Percentiles rank a stretch among this genome's conserved stretches.
These are phyloP conservation scores for Adelphocoris suturalis DNA, from an alignment of 2,888 invertebrate genomes.

Conservation along the genomic window DNA sequence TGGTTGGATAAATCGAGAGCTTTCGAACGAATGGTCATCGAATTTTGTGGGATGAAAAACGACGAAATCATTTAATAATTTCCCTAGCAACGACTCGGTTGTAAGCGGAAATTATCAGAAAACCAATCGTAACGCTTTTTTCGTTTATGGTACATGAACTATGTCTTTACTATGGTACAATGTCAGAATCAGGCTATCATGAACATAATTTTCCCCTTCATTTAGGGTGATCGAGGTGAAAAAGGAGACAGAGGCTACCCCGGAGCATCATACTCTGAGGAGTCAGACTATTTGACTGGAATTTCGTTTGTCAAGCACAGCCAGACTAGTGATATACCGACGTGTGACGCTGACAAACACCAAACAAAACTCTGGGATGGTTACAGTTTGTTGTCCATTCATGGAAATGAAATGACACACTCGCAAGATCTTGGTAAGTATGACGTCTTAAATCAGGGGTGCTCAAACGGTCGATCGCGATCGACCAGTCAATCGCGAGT, in stretches of 20 bases:
- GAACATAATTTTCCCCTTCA: not conserved
- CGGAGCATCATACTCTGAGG: slow-evolving; percentile 84
- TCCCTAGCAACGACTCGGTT: no score
- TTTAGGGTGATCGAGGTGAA: slow-evolving; percentile 78
- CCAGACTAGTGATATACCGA: slow-evolving; percentile 89
- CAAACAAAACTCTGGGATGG: slow-evolving; percentile 96
- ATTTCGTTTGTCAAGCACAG: slow-evolving; percentile 94
- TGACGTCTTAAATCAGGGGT: not conserved
- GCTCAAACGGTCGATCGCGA: no score
- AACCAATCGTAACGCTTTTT: no score
- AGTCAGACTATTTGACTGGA: slow-evolving; percentile 91
- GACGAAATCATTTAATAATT: no score
- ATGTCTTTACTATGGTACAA: no score
- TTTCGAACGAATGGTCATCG: no score
- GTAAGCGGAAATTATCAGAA: no score
- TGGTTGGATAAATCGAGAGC: no score
- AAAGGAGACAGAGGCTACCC: slow-evolving; percentile 80
- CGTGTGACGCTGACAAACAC: slow-evolving; percentile 92
- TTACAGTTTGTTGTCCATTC: slow-evolving; percentile 95
- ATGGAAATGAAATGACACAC: slow-evolving; percentile 97
- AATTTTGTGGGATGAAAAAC: no score
- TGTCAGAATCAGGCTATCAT: no score
- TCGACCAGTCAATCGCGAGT: no score
- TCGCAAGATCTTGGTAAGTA: slow-evolving; percentile 92
- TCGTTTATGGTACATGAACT: no score